Conservation (phyloP, 2,888 invertebrate genomes). For the Latrodectus hesperus region DNA sequence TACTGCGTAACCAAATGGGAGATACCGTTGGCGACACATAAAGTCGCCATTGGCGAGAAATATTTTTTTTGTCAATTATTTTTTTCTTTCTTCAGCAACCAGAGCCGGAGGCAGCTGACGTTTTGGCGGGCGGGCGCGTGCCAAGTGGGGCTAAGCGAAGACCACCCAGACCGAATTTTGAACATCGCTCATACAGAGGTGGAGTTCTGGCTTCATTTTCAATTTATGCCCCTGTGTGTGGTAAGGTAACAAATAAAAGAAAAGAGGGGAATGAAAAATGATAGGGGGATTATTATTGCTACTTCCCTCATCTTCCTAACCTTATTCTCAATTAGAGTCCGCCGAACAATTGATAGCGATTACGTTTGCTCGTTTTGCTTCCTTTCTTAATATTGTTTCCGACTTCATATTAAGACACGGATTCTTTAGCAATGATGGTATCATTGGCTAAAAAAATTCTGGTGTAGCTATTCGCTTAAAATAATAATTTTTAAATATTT, state of each 20-base stretch:
- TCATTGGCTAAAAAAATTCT: no score
- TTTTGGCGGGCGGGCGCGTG: conserved; percentile 15
- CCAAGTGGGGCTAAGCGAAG: not conserved
- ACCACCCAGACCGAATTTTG: conserved; percentile 30
- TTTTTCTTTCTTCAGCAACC: not conserved
- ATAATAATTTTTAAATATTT: no score
- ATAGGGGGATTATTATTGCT: not conserved
- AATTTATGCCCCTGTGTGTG: conserved; percentile 47
- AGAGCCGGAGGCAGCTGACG: not conserved
- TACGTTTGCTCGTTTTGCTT: no score
- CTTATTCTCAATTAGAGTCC: no score
- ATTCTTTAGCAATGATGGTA: no score
- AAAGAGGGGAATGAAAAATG: not conserved
- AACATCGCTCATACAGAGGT: conserved; percentile 33
- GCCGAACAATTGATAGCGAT: no score
- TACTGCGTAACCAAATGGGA: not conserved
- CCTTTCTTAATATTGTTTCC: no score
- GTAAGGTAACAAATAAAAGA: conserved; percentile 15
- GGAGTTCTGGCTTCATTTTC: conserved; percentile 42
- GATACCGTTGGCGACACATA: not conserved
- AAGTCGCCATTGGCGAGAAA: conserved; percentile 2
- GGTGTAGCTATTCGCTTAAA: no score
- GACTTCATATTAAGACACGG: no score
- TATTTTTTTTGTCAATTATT: not conserved
- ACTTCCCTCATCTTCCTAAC: no score